Conservation (phyloP, 1,140 invertebrate species). For the Pogonognathellus flavescens region DNA sequence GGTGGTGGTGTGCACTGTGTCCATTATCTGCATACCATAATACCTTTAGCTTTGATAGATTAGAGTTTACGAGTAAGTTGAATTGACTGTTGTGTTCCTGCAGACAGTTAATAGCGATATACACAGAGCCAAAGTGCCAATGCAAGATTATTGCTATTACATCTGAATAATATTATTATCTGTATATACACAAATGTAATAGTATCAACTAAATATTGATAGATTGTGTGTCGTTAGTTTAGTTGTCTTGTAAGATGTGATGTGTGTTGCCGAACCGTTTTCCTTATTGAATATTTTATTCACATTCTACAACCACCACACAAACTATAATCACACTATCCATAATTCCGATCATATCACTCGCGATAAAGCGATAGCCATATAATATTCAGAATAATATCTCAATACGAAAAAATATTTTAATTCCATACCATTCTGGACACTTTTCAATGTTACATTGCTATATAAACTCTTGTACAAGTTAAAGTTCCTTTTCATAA, state of each 20-base stretch:
- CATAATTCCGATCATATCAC: too few species aligned
- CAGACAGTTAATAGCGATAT: neutral
- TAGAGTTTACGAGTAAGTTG: slow-evolving; percentile 12
- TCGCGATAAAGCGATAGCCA: too few species aligned
- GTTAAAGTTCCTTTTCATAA: too few species aligned
- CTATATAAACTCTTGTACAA: too few species aligned
- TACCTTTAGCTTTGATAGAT: slow-evolving; percentile 25
- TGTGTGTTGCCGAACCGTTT: neutral
- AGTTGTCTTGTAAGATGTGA: slow-evolving; percentile 19
- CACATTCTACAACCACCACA: neutral
- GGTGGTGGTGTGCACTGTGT: neutral
- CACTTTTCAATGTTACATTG: too few species aligned
- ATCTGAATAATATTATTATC: neutral
- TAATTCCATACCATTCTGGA: too few species aligned
- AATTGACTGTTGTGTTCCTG: slow-evolving; percentile 1
- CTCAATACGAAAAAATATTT: too few species aligned
- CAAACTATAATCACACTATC: too few species aligned
- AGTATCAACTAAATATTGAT: neutral
- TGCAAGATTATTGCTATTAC: neutral
- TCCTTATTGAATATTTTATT: slow-evolving; percentile 34
- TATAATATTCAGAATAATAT: too few species aligned
- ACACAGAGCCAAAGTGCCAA: neutral
- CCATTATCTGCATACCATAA: slow-evolving; percentile 21
- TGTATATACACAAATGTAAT: neutral
- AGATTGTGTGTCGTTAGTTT: neutral